phyloP scores from a whole-genome alignment of 2,113 vertebrate species.

The Ovibos moschatus region DNA sequence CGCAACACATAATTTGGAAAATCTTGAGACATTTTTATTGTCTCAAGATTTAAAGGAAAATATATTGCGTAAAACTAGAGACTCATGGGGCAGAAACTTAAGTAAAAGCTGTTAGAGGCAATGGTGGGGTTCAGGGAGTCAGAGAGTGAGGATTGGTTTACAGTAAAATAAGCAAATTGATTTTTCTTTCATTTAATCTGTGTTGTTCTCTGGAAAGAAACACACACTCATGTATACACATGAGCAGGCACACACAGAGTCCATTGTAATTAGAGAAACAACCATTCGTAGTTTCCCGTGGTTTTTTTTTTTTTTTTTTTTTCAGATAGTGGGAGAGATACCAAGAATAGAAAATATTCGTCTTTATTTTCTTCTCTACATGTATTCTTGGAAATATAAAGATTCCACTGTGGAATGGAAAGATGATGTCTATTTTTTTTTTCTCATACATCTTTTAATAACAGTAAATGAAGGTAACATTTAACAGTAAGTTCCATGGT shows the following conservation, averaged over 20 bases:
- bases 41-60: background rate
- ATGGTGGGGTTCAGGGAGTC: background rate
- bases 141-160: background rate
- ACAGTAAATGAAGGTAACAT: constrained; percentile 45
- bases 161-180: background rate
- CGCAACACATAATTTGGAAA: background rate
- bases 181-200: background rate
- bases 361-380: background rate
- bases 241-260: background rate
- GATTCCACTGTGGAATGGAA: background rate
- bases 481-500: constrained; percentile 6
- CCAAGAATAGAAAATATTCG: background rate
- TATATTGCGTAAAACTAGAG: background rate
- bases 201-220: background rate
- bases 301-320: background rate
- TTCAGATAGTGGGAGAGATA: background rate
- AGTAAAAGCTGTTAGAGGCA: background rate
- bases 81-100: background rate
- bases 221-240: background rate
- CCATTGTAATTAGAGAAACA: background rate
- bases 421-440: background rate
- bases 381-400: background rate
- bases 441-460: constrained; percentile 65
- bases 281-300: background rate
- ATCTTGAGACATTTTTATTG: background rate